Percentiles rank a stretch among this genome's conserved stretches.
Conservation (phyloP, 2,888 invertebrate species). For the Zaprionus lineosus region DNA sequence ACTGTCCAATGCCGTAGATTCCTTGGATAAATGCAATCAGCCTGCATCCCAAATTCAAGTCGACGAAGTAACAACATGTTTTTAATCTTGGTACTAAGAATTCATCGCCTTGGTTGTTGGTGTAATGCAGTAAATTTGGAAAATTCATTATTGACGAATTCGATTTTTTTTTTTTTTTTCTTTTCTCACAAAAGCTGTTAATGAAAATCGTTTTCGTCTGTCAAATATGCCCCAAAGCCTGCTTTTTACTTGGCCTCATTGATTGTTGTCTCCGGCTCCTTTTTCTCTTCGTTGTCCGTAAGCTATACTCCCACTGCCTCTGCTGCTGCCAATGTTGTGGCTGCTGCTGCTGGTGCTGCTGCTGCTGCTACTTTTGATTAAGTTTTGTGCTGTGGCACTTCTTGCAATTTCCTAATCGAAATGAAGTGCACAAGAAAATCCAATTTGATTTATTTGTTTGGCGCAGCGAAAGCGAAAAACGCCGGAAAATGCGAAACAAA, state of each 20-base stretch:
- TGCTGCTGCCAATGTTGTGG: not conserved
- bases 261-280: conserved; percentile 19
- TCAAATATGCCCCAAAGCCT: not conserved
- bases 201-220: not conserved
- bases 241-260: not conserved
- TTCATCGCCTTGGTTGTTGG: not conserved
- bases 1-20: conserved; percentile 14
- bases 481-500: conserved; percentile 41
- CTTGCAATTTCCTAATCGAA: conserved; percentile 52
- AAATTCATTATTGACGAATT: conserved; percentile 38
- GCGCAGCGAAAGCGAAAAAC: conserved; percentile 42
- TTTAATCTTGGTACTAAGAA: not conserved
- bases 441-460: conserved; percentile 75
- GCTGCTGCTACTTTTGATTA: conserved; percentile 45
- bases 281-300: not conserved
- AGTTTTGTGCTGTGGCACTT: conserved; percentile 40
- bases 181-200: not conserved
- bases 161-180: no score
- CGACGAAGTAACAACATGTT: conserved; percentile 41
- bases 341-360: not conserved
- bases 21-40: conserved; percentile 45
- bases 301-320: not conserved
- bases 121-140: conserved; percentile 30
- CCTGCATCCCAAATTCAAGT: conserved; percentile 40
- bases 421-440: conserved; percentile 74